These are phyloP conservation scores for Podargus strigoides DNA, from an alignment of 2,797 vertebrate species.

Conservation along the genomic window DNA sequence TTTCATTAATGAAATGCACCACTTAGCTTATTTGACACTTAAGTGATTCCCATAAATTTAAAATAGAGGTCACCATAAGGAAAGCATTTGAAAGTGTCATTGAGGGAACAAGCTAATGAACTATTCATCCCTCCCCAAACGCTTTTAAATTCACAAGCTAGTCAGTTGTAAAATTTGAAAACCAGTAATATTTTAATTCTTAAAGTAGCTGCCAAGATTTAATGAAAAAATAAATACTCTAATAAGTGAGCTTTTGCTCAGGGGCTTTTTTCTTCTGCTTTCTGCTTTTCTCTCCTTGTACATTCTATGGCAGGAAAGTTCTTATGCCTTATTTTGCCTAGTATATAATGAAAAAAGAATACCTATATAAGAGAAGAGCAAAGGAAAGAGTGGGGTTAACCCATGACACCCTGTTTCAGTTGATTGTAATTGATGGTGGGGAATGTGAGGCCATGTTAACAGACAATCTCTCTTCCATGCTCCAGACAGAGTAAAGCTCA, in stretches of 20 bases:
- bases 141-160: conserved; percentile 51
- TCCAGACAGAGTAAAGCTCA: neutral
- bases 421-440: neutral
- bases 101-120: conserved; percentile 58
- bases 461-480: neutral
- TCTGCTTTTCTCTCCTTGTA: neutral
- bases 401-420: neutral
- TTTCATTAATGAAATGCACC: conserved; percentile 79
- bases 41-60: conserved; percentile 74
- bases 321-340: neutral
- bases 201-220: conserved; percentile 30
- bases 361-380: neutral
- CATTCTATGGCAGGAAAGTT: neutral
- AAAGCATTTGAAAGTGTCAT: conserved; percentile 65
- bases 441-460: neutral
- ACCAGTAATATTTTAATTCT: conserved; percentile 46
- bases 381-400: neutral
- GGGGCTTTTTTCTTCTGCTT: neutral
- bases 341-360: neutral
- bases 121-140: conserved; percentile 50
- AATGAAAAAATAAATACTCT: conserved; percentile 24
- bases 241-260: neutral
- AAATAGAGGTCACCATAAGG: conserved; percentile 67
- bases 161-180: conserved; percentile 49
- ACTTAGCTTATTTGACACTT: conserved; percentile 75